Evolutionary conservation across 1,140 invertebrate genomes (phyloP).

Genomic region (Holcopasites calliopsidis): DNA sequence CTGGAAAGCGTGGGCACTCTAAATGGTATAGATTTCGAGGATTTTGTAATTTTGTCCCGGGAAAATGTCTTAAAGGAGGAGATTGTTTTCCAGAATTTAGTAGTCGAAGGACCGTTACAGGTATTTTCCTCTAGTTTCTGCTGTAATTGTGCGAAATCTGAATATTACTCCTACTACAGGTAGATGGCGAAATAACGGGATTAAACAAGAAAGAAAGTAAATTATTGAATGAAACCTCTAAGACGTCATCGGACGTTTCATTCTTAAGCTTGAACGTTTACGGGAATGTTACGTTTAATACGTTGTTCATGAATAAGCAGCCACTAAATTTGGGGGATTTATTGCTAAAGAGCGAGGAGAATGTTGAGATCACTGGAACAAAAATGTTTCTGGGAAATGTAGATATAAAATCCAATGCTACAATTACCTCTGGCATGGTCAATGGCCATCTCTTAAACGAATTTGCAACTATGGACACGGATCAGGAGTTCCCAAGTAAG

Average conservation of each 20-base stretch:
- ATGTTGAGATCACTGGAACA: constrained; percentile 60
- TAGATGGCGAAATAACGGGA: constrained; percentile 65
- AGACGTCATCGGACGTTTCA: constrained; percentile 40
- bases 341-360: constrained; percentile 56
- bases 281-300: constrained; percentile 60
- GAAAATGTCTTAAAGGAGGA: constrained; percentile 52
- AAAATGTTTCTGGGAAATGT: constrained; percentile 63
- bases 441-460: constrained; percentile 64
- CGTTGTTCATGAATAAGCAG: constrained; percentile 44
- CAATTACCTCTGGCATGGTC: constrained; percentile 54
- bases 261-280: constrained; percentile 59
- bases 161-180: constrained; percentile 39
- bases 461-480: constrained; percentile 62
- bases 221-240: constrained; percentile 54
- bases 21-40: constrained; percentile 61
- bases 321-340: constrained; percentile 62
- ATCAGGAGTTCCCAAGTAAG: constrained; percentile 66
- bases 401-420: constrained; percentile 29
- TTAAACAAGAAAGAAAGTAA: not conserved
- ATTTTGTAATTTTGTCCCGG: constrained; percentile 61
- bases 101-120: constrained; percentile 50
- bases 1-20: constrained; percentile 50
- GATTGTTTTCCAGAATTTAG: constrained; percentile 68
- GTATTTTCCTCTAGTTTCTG: constrained; percentile 32
- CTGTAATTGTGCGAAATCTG: not conserved